Percentiles rank a stretch among this genome's conserved stretches.
Conservation (phyloP, 2,113 vertebrate genomes). For the Hippolais icterina region DNA sequence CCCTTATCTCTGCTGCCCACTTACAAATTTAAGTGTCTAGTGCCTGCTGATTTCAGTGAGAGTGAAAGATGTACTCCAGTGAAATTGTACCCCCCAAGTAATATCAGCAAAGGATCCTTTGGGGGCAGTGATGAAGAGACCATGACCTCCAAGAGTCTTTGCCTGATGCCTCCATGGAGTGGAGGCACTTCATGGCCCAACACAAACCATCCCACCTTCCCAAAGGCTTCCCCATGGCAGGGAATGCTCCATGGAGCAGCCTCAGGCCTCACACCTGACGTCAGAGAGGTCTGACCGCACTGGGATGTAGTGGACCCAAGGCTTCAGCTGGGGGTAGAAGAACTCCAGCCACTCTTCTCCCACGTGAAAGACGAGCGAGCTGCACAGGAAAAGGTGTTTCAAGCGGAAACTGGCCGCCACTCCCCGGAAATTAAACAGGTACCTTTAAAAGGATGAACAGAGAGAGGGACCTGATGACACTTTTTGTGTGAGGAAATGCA, state of each 20-base stretch:
- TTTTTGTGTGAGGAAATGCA: neutral
- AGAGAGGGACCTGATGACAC: neutral
- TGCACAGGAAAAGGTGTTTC: constrained; percentile 96
- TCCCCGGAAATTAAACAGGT: constrained; percentile 96
- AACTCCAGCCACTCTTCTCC: constrained; percentile 96
- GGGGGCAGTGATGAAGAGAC: neutral
- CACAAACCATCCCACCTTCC: neutral
- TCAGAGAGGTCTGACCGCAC: constrained; percentile 90
- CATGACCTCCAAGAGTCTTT: neutral
- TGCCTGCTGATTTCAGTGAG: neutral
- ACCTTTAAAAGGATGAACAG: constrained; percentile 72
- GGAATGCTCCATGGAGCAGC: neutral
- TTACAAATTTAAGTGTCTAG: neutral
- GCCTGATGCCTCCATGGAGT: neutral
- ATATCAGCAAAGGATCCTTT: neutral
- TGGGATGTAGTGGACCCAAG: constrained; percentile 97
- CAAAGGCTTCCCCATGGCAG: neutral
- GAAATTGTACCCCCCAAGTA: neutral
- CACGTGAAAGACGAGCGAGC: constrained; percentile 93
- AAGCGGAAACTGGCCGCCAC: constrained; percentile 97
- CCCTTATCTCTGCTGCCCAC: neutral
- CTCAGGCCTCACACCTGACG: constrained; percentile 79
- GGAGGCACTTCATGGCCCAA: neutral
- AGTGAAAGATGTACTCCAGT: neutral
- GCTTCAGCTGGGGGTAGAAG: constrained; percentile 91